Conservation (phyloP, 2,888 invertebrate genomes). For the Salpingus planirostris region DNA sequence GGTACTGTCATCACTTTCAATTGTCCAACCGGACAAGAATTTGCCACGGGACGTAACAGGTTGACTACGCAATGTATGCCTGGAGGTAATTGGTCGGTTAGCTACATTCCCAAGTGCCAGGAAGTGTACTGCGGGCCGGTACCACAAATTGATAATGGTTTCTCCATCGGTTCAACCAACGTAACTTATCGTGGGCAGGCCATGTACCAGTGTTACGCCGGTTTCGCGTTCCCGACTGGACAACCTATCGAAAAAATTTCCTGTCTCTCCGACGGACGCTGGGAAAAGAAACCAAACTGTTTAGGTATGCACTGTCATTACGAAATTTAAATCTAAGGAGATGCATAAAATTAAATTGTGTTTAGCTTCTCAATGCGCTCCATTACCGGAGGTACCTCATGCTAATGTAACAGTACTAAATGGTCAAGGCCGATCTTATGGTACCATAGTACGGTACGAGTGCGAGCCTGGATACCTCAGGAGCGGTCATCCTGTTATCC, state of each 20-base stretch:
- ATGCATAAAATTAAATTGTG: no score
- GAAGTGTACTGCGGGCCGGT: conserved; percentile 97
- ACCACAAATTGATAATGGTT: conserved; percentile 95
- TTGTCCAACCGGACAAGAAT: conserved; percentile 90
- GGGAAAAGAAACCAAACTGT: conserved; percentile 89
- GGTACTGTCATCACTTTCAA: conserved; percentile 82
- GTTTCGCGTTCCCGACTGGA: conserved; percentile 85
- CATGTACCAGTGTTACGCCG: conserved; percentile 94
- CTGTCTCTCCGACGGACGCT: conserved; percentile 80
- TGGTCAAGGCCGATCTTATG: conserved; percentile 86
- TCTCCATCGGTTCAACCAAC: conserved; percentile 90
- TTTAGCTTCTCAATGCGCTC: conserved; percentile 89
- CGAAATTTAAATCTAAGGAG: background rate
- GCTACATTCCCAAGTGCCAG: conserved; percentile 88
- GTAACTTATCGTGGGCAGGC: conserved; percentile 90
- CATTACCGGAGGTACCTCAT: conserved; percentile 77
- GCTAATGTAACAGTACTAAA: conserved; percentile 80
- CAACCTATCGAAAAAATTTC: conserved; percentile 82
- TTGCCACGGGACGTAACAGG: conserved; percentile 78
- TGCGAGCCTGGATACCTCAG: conserved; percentile 87
- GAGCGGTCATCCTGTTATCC: conserved; percentile 78
- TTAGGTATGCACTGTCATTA: conserved; percentile 49
- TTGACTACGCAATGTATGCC: conserved; percentile 79
- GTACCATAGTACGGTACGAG: conserved; percentile 85
- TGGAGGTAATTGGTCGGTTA: conserved; percentile 87